These are phyloP conservation scores for Philotrypesis tridentata DNA, from an alignment of 1,140 invertebrate genomes.

Conservation along the genomic window DNA sequence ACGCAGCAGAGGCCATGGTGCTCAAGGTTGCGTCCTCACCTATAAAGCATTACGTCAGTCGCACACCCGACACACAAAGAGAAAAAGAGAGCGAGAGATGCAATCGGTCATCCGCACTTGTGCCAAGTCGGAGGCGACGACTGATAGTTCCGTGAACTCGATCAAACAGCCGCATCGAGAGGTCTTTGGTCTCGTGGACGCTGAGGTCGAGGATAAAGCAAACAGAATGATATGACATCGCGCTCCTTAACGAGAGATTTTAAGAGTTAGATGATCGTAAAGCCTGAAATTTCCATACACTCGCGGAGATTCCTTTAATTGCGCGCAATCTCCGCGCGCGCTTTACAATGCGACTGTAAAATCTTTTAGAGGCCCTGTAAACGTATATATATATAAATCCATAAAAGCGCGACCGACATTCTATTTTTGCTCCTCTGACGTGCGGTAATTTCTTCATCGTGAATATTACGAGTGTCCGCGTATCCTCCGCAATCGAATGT, in stretches of 20 bases:
- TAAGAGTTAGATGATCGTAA: neutral
- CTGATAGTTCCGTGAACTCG: neutral
- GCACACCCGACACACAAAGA: neutral
- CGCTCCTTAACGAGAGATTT: no score
- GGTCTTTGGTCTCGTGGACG: neutral
- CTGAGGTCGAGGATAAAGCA: no score
- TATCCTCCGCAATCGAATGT: neutral
- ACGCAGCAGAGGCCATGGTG: neutral
- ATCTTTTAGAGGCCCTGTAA: neutral
- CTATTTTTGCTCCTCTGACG: neutral
- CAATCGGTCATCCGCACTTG: neutral
- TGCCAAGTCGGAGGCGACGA: slow-evolving; percentile 11
- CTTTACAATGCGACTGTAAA: neutral
- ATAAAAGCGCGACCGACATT: neutral
- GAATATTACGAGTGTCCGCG: neutral
- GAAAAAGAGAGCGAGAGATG: neutral
- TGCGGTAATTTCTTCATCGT: neutral
- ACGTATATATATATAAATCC: neutral
- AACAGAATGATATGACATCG: no score
- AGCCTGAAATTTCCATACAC: neutral
- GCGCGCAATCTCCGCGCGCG: neutral
- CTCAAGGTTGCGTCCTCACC: slow-evolving; percentile 4
- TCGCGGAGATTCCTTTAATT: neutral
- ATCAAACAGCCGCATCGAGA: neutral
- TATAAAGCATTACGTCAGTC: neutral